Evolutionary conservation across 2,113 vertebrate species (phyloP), one percentile per base, ranked within the genome.

Genomic region (Calyptomena viridis): DNA sequence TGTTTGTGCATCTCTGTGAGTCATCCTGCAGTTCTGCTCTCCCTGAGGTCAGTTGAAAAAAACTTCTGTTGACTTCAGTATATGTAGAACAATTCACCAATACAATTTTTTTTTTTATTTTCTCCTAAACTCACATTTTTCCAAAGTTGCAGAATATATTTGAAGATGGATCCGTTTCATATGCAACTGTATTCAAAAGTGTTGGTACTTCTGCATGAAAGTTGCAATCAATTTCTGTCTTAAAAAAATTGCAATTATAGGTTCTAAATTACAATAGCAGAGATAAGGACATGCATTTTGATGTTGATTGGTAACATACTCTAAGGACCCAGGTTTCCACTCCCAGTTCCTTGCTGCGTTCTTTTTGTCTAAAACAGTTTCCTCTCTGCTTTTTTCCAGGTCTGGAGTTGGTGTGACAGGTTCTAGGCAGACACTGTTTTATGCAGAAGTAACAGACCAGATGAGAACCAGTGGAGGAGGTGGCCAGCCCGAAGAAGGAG

Each of bases 381-480:
- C 5, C 20, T 56, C 23, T 91, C 53, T 77, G 40, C 13, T 84
- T 86, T 75, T 67, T 96, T 53, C 25, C 91, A 99, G 99, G 97
- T 98, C 98, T 59, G 98, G 98, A 30, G 99, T 99, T 40, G 99
- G 99, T 7, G 97, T 99, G 90, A 98, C 98, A 0, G 99, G 99
- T 15, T 94, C 98, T 89, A 98, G 97, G 95, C 99, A 99, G 97
- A 99, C 98, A 9, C 97, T 99, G 97, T 99, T 99, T 94, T 99
- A 99, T 9, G 98, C 98, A 19, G 98, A 99, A 96, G 98, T 99
- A 84, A 98, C 98, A 0, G 99, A 99, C 6, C 98, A 98, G 96
- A 98, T 99, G 98, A 98, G 97, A 62, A 97, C 97, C 14, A 94
- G 98, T 56, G 97, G 97, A 58, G 98, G 98, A 28, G 99, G 99